Conservation (phyloP, 2,888 invertebrate genomes). For the Hedya salicella region DNA sequence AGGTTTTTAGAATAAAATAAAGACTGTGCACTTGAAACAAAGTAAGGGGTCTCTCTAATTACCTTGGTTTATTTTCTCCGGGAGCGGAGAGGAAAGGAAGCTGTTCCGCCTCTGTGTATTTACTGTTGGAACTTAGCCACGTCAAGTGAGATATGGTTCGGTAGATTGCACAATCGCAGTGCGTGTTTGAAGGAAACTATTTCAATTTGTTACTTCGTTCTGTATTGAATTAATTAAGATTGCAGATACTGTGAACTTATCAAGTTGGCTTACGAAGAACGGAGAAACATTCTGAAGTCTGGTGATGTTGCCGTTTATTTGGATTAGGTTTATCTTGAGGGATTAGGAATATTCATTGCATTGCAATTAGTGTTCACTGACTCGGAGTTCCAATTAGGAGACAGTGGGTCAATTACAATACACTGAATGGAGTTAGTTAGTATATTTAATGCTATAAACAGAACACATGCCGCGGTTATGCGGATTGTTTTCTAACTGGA, state of each 20-base stretch:
- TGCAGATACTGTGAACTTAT: conserved; percentile 1
- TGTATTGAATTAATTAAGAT: conserved; percentile 13
- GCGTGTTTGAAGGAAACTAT: conserved; percentile 45
- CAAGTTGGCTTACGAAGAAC: neutral
- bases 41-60: conserved; percentile 47
- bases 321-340: neutral
- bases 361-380: conserved; percentile 5
- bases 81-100: conserved; percentile 45
- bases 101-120: conserved; percentile 58
- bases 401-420: conserved; percentile 10
- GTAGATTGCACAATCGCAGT: conserved; percentile 58
- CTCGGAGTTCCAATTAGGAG: conserved; percentile 4
- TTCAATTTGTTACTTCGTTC: conserved; percentile 20
- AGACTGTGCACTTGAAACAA: conserved; percentile 43
- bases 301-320: neutral
- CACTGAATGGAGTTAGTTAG: conserved; percentile 21
- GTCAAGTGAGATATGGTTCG: conserved; percentile 61
- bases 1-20: conserved; percentile 31
- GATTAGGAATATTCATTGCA: conserved; percentile 14
- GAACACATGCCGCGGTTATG: neutral
- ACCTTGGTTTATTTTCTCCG: conserved; percentile 43
- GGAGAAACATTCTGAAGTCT: neutral
- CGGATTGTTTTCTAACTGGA: neutral
- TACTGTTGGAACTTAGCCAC: conserved; percentile 60
- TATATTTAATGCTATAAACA: conserved; percentile 4